Evolutionary conservation across 2,888 invertebrate species (phyloP).

Genomic region (Nipponacmea schrenckii): DNA sequence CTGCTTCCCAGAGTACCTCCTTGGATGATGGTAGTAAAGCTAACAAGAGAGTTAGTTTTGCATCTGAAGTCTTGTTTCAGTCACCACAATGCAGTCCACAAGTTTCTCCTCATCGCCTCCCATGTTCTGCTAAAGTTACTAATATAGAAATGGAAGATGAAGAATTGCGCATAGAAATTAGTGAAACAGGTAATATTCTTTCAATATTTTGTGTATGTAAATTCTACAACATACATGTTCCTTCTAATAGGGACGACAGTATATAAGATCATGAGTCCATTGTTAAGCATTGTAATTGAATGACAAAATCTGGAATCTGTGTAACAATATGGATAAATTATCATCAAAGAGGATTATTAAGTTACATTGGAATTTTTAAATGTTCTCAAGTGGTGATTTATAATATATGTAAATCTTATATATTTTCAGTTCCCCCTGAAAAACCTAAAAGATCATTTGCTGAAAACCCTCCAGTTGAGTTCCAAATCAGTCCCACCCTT

Average conservation of each 20-base stretch:
- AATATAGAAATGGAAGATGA: constrained; percentile 5
- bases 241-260: too few species aligned
- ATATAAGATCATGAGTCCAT: too few species aligned
- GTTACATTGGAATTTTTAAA: too few species aligned
- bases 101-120: constrained; percentile 34
- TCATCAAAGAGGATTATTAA: too few species aligned
- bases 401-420: neutral
- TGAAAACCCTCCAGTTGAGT: neutral
- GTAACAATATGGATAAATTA: too few species aligned
- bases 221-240: too few species aligned
- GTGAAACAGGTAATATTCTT: neutral
- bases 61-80: constrained; percentile 65
- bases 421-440: neutral
- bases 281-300: too few species aligned
- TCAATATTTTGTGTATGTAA: neutral
- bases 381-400: too few species aligned
- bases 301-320: too few species aligned
- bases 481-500: constrained; percentile 5
- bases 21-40: constrained; percentile 19
- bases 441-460: neutral
- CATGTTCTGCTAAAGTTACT: neutral
- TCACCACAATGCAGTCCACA: constrained; percentile 54
- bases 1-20: constrained; percentile 7
- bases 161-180: neutral
- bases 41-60: constrained; percentile 64